A percentile compares a stretch with the other conserved stretches of the same genome.
phyloP scores from a whole-genome alignment of 2,113 vertebrate species.

The Melierax canorus region DNA sequence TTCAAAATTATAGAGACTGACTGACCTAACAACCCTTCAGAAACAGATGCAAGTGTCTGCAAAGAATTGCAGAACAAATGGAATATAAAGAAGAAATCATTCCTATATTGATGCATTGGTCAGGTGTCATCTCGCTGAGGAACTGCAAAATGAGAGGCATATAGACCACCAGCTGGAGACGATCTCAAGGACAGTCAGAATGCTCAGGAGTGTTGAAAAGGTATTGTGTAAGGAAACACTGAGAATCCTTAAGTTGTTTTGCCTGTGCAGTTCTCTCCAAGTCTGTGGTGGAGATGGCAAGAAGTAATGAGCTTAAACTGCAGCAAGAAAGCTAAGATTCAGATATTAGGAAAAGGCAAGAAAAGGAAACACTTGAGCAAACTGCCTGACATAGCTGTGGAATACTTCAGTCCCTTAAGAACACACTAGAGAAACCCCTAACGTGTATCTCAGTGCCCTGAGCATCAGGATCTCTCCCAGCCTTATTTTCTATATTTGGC shows the following conservation, averaged over 20 bases:
- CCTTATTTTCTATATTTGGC: not conserved
- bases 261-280: not conserved
- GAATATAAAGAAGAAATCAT: not conserved
- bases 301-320: not conserved
- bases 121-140: not conserved
- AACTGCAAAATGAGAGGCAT: not conserved
- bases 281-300: not conserved
- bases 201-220: not conserved
- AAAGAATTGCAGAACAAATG: not conserved
- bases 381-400: not conserved
- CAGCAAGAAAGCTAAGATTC: not conserved
- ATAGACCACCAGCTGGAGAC: not conserved
- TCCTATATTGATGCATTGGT: not conserved
- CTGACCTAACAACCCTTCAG: not conserved
- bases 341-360: not conserved
- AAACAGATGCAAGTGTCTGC: not conserved
- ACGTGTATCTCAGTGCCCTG: not conserved
- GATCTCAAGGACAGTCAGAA: not conserved
- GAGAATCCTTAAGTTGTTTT: not conserved
- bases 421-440: not conserved
- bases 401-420: not conserved
- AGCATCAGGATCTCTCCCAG: not conserved
- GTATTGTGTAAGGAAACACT: fast-evolving
- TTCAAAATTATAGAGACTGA: not conserved
- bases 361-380: not conserved